phyloP scores from a whole-genome alignment of 2,113 vertebrate species.

The Nettapus auritus region DNA sequence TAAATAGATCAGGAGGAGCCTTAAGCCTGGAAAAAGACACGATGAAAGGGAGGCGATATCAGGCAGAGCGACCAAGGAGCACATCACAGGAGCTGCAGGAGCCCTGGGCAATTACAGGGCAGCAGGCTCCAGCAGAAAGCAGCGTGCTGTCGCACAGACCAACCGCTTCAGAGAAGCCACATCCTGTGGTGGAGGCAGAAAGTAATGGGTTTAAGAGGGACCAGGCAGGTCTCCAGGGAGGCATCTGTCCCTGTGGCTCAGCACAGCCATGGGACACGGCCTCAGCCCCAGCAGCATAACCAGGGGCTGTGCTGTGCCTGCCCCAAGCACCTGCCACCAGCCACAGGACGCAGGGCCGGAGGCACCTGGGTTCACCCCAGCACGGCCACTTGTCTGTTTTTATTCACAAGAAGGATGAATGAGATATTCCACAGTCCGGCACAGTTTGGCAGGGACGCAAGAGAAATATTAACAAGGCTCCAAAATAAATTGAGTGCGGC shows the following conservation, averaged over 20 bases:
- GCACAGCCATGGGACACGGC: neutral
- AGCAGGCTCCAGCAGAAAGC: neutral
- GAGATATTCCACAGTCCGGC: neutral
- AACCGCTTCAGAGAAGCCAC: neutral
- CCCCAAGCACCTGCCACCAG: neutral
- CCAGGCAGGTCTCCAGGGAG: neutral
- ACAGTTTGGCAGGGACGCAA: neutral
- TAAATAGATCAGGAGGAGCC: neutral
- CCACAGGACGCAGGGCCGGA: neutral
- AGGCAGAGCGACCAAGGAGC: neutral
- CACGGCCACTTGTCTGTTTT: neutral
- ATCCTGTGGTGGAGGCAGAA: neutral
- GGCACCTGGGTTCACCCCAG: neutral
- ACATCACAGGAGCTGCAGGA: neutral
- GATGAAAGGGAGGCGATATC: neutral
- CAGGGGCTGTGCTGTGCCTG: neutral
- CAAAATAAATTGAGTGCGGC: neutral
- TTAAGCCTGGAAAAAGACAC: fast-evolving
- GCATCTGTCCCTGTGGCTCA: neutral
- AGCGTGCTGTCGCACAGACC: neutral
- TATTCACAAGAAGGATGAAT: slow-evolving; percentile 47
- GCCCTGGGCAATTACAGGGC: neutral
- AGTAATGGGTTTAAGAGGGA: fast-evolving
- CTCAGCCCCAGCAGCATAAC: neutral
- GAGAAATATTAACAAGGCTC: neutral